These are phyloP conservation scores for Paradoxurus hermaphroditus DNA, from an alignment of 2,113 vertebrate species.

Conservation along the genomic window DNA sequence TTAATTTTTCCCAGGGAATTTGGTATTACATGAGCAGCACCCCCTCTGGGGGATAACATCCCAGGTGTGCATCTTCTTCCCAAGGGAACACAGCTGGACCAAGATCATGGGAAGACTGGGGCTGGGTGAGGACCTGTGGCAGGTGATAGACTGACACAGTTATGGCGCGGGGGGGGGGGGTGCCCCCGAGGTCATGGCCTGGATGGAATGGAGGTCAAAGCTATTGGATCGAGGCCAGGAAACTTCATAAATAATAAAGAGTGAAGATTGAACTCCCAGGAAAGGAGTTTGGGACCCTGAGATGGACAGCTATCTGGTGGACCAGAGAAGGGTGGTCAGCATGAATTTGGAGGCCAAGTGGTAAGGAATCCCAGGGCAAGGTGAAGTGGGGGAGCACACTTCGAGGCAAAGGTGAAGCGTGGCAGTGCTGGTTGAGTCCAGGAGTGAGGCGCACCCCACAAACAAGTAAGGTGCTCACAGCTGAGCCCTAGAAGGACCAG, in stretches of 20 bases:
- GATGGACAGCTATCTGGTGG: background rate
- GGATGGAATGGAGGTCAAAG: background rate
- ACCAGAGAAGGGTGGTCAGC: background rate
- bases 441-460: background rate
- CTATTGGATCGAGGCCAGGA: background rate
- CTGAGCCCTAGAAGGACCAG: background rate
- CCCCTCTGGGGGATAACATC: background rate
- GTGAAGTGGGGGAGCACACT: background rate
- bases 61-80: background rate
- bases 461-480: background rate
- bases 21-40: background rate
- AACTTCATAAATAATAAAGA: background rate
- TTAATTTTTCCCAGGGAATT: background rate
- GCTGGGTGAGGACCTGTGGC: background rate
- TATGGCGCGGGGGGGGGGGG: background rate
- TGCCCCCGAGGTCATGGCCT: background rate
- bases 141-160: background rate
- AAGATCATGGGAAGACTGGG: background rate
- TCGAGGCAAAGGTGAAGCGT: background rate
- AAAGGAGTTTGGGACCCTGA: background rate
- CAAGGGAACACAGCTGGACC: background rate
- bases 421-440: background rate
- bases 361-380: background rate
- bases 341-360: background rate
- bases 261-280: background rate